Evolutionary conservation across 2,797 vertebrate genomes (phyloP).

Genomic region (Myotis myotis): DNA sequence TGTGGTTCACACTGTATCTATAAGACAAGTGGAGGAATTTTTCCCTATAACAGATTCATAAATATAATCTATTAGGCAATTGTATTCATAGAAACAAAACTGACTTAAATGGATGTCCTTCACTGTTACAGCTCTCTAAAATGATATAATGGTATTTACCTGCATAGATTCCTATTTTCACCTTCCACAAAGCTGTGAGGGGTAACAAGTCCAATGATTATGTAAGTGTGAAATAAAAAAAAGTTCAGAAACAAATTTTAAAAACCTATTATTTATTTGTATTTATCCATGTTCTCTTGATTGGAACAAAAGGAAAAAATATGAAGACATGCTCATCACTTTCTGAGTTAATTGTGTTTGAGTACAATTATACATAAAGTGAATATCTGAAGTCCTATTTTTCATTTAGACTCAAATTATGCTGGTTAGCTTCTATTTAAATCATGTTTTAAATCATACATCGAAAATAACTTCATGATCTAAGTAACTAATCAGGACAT

Average conservation of each 20-base stretch:
- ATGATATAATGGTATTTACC: background rate
- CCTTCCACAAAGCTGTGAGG: background rate
- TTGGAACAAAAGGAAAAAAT: background rate
- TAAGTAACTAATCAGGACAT: slow-evolving; percentile 44
- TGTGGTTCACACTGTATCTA: background rate
- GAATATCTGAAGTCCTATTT: background rate
- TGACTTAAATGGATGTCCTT: background rate
- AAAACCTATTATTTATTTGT: background rate
- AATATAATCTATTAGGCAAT: background rate
- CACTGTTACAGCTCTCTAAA: background rate
- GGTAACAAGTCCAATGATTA: background rate
- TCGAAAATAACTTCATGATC: slow-evolving; percentile 32
- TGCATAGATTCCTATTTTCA: background rate
- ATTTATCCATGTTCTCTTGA: background rate
- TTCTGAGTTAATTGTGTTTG: background rate
- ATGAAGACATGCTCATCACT: background rate
- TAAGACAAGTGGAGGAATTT: background rate
- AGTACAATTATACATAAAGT: background rate
- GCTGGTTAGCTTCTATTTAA: background rate
- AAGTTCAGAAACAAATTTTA: background rate
- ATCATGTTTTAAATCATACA: background rate
- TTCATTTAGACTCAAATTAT: background rate
- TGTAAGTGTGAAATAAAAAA: background rate
- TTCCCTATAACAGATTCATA: background rate
- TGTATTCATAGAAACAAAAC: slow-evolving; percentile 23